A percentile compares a stretch with the other conserved stretches of the same genome.
phyloP scores from a whole-genome alignment of 2,888 invertebrate genomes.

The Ormyrus rosae region DNA sequence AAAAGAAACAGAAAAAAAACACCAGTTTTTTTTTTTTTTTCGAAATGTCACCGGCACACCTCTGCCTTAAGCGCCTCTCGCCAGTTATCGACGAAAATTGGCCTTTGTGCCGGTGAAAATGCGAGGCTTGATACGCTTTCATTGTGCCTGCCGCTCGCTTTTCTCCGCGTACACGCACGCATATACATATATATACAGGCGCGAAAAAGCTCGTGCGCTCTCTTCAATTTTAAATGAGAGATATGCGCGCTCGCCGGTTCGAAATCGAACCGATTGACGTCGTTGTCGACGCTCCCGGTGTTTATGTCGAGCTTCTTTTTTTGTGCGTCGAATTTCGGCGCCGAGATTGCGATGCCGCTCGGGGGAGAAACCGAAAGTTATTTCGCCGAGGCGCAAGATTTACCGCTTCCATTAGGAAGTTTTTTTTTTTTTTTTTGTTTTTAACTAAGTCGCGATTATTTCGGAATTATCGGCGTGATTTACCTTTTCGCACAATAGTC shows the following conservation, averaged over 20 bases:
- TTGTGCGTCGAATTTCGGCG: conserved; percentile 51
- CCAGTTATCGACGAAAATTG: not conserved
- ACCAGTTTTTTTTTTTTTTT: too few relatives aligned
- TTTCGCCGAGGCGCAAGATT: conserved; percentile 41
- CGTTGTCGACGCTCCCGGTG: too few relatives aligned
- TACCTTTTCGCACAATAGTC: not conserved
- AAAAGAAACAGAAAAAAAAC: too few relatives aligned
- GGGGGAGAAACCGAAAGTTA: conserved; percentile 45
- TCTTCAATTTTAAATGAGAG: conserved; percentile 28
- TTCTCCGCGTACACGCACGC: not conserved
- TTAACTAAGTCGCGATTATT: conserved; percentile 2
- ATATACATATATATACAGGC: not conserved
- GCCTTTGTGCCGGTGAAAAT: not conserved
- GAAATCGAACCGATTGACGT: not conserved
- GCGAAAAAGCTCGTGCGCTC: not conserved
- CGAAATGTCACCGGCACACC: too few relatives aligned
- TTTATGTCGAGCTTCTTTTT: too few relatives aligned
- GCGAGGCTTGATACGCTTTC: conserved; percentile 1
- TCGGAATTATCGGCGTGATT: conserved; percentile 30
- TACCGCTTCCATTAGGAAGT: conserved; percentile 49
- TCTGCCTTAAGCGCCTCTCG: too few relatives aligned
- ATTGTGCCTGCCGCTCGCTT: not conserved
- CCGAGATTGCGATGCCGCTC: conserved; percentile 56
- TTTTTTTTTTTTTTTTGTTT: not conserved
- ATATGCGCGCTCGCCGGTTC: not conserved